These are phyloP conservation scores for Bombus superbus DNA, from an alignment of 1,140 invertebrate genomes.

Conservation along the genomic window DNA sequence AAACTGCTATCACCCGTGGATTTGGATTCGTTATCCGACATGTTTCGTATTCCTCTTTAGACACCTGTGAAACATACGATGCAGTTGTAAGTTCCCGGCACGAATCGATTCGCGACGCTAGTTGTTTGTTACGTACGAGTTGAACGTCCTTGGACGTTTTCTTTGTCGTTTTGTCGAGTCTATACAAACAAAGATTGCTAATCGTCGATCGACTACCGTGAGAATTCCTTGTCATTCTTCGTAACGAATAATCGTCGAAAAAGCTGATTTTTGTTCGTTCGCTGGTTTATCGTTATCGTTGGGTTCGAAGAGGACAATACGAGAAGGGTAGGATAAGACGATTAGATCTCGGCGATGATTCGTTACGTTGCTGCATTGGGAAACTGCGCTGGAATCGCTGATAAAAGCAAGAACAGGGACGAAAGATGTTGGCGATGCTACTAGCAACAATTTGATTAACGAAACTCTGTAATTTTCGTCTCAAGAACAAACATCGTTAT, in stretches of 20 bases:
- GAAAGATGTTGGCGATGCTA: background rate
- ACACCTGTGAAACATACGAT: constrained; percentile 84
- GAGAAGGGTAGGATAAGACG: constrained; percentile 10
- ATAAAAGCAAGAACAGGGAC: background rate
- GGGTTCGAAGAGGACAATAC: constrained; percentile 30
- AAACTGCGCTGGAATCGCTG: background rate
- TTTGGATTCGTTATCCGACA: constrained; percentile 97
- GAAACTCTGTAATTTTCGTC: background rate
- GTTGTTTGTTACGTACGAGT: constrained; percentile 4
- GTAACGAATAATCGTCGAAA: background rate
- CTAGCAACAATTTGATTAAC: constrained; percentile 23
- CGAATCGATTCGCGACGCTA: constrained; percentile 45
- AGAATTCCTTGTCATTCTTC: constrained; percentile 10
- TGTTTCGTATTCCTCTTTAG: constrained; percentile 97
- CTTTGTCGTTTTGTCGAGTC: background rate
- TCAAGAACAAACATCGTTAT: background rate
- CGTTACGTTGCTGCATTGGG: constrained; percentile 1
- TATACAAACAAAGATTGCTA: constrained; percentile 16
- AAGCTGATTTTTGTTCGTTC: constrained; percentile 9
- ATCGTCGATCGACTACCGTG: constrained; percentile 53
- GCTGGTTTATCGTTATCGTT: background rate
- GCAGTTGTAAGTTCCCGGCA: background rate
- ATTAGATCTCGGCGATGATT: constrained; percentile 51
- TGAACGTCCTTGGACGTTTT: background rate
- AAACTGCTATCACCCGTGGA: constrained; percentile 96